Evolutionary conservation across 2,797 vertebrate genomes (phyloP), one percentile per base, ranked within the genome.

Genomic region (Loris lydekkerianus): DNA sequence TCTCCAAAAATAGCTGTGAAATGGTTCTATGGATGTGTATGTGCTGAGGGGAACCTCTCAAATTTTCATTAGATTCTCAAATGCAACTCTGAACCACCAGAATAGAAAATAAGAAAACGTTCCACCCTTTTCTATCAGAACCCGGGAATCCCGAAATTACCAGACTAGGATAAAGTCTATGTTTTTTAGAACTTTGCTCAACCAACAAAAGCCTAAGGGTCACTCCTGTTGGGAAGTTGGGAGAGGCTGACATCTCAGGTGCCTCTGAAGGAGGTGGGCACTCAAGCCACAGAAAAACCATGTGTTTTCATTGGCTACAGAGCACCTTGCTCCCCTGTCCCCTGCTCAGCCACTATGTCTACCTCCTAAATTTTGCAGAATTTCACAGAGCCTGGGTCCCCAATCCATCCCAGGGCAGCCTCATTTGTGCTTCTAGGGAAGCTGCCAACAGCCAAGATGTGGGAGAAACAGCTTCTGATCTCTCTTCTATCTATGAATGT

Each of bases 401-500:
- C 23, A 17, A 27, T 25, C 10, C 46, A 29, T 77, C 46, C 43
- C 49, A 23, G 13, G 34, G 75, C 46, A 94, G 40, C 43, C 40
- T 75, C 43, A n/a, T 56, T 14, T 63, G 60, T 77, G 67, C n/a
- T 70, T 61, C 69, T 34, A 46, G 49, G 27, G 73, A 89, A 67
- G 56, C 13, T 69, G n/a, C 69, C 69, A 91, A 7, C 11, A 49
- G 60, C 76, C 46, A 77, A 63, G 3, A 27, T 63, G 77, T n/a
- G 3, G 46, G 40, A 88, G 61, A 43, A 65, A 15, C 20, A 46
- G 10, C 40, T 89, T 78, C 61, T 53, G 58, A 77, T 56, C 31
- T n/a, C 85, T 4, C 27, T 90, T 76, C 69, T 86, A 10, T 61
- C 90, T 78, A 37, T 89, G 85, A 73, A 49, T 83, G 69, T 88